These are phyloP conservation scores for Smutsia temminckii DNA, from an alignment of 2,797 vertebrate species.

Conservation along the genomic window DNA sequence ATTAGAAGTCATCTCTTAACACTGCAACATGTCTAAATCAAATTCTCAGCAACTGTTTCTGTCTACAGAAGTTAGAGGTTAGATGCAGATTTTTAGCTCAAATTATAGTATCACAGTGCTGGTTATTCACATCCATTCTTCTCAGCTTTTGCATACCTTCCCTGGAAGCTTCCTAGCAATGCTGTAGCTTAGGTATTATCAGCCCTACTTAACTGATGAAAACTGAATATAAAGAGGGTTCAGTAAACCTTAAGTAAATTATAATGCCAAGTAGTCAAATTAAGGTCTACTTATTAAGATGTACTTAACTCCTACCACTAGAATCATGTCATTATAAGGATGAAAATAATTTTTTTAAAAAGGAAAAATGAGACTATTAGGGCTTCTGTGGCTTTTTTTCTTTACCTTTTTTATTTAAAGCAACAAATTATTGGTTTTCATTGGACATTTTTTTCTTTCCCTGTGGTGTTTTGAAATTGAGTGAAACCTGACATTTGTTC, in stretches of 20 bases:
- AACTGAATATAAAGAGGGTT: background rate
- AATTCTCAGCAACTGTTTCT: constrained; percentile 53
- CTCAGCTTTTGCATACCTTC: background rate
- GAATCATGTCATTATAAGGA: background rate
- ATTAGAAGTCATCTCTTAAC: constrained; percentile 32
- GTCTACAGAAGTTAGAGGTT: constrained; percentile 31
- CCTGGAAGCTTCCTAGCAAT: background rate
- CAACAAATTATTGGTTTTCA: background rate
- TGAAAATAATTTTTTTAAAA: background rate
- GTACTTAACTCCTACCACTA: background rate
- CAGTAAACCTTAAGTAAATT: background rate
- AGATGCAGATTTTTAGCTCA: constrained; percentile 35
- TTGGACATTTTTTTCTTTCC: background rate
- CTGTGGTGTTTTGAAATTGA: background rate
- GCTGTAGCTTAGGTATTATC: background rate
- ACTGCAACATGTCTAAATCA: background rate
- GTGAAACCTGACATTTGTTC: background rate
- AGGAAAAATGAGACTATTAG: background rate
- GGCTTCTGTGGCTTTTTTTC: background rate
- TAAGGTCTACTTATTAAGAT: background rate
- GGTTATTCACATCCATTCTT: background rate
- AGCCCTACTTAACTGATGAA: background rate
- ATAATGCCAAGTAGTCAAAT: background rate
- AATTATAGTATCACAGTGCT: background rate
- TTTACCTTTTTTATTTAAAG: background rate